Base-by-base conservation (phyloP, 1,140 invertebrate species). In the Cydia splendana region DNA sequence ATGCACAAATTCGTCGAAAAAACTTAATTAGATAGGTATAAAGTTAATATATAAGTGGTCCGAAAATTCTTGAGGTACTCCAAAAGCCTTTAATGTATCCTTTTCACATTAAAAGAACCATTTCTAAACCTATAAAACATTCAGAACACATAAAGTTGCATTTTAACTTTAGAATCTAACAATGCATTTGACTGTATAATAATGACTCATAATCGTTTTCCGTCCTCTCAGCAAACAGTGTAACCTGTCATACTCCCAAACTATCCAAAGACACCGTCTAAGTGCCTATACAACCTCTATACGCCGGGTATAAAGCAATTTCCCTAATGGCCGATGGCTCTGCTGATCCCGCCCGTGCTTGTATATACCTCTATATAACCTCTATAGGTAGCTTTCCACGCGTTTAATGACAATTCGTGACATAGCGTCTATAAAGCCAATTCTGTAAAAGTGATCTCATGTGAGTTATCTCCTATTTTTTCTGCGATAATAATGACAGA, bases 261-360 rank as follows among this genome's bases (percentile, higher is more conserved):
- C 57, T 62, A 24, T 62, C 20, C 57, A 6, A 62, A 62, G 57
- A 20, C 57, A 62, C 57, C 7, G 57, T 24, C 57, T 62, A 62
- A 62, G 57, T 62, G 57, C 57, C 57, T 62, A 62, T 62, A 75
- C 83, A 81, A 83, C 82, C 80, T 82, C 83, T 78, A 81, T 76
- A 78, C 83, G 80, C 78, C 80, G 81, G 67, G 67, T 76, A 87
- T 88, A 87, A 84, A 88, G 86, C 85, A 87, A 90, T 88, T 87
- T 90, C 82, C 85, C 81, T 90, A 90, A 90, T 90, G 83, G 86
- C 75, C 74, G 79, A 77, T 80, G 82, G 80, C 80, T 62, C 57
- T 62, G 57, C 57, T 24, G 57, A 62, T 62, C 57, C 57, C 57
- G 20, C 57, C 20, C 57, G 57, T 24, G n/a, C 4, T 12, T 53